phyloP scores from a whole-genome alignment of 2,797 vertebrate species.

The Melanotaenia nigrans region DNA sequence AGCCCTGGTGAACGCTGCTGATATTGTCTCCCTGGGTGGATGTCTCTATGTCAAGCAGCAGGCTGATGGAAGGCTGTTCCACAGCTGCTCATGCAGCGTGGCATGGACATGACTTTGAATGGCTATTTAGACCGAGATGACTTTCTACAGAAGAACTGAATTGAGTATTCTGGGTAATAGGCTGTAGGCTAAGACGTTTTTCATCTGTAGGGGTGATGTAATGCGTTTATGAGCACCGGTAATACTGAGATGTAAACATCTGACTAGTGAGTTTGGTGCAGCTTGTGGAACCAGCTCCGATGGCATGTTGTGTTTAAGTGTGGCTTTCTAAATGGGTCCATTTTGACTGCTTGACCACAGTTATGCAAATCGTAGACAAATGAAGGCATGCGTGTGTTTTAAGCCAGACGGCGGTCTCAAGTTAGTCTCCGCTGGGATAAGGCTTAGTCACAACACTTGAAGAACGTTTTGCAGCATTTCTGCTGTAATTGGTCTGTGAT shows the following conservation, averaged over 20 bases:
- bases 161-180: not conserved
- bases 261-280: constrained; percentile 9
- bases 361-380: constrained; percentile 66
- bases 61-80: constrained; percentile 46
- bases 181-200: constrained; percentile 14
- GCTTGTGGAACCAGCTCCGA: constrained; percentile 34
- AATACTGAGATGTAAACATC: constrained; percentile 33
- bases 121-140: constrained; percentile 25
- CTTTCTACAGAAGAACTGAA: constrained; percentile 20
- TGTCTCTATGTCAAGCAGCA: constrained; percentile 60
- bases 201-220: constrained; percentile 13
- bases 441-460: constrained; percentile 62
- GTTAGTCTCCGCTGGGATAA: constrained; percentile 45
- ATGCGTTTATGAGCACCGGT: not conserved
- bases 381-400: constrained; percentile 60
- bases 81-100: constrained; percentile 64
- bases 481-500: constrained; percentile 31
- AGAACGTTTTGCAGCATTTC: constrained; percentile 35
- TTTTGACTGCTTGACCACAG: constrained; percentile 73
- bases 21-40: constrained; percentile 65
- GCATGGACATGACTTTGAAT: constrained; percentile 51
- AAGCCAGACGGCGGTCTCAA: constrained; percentile 53
- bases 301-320: constrained; percentile 46
- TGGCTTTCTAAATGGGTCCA: constrained; percentile 67
- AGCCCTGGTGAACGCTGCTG: constrained; percentile 41